Percentiles rank a stretch among this genome's conserved stretches.
Evolutionary conservation across 2,797 vertebrate species (phyloP).

Genomic region (Xyrichtys novacula): DNA sequence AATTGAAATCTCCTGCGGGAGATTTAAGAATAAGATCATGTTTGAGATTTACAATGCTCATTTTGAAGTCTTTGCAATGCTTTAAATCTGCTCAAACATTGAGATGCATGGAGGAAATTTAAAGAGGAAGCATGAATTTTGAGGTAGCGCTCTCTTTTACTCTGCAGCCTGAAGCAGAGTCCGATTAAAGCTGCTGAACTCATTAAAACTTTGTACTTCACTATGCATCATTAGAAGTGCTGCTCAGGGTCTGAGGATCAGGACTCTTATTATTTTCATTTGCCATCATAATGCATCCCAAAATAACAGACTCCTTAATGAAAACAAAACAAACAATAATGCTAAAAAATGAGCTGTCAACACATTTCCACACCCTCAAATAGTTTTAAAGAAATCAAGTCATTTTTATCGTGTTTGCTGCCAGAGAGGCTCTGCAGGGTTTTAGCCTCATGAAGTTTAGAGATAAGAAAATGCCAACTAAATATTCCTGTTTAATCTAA

Average conservation of each 20-base stretch:
- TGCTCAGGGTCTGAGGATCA: neutral
- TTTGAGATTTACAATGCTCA: neutral
- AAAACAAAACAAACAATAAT: neutral
- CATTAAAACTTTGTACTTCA: neutral
- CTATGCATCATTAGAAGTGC: neutral
- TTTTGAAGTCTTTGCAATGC: neutral
- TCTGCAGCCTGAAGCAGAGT: neutral
- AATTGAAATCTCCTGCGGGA: neutral
- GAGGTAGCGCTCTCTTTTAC: neutral
- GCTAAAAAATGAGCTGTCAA: neutral
- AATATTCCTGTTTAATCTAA: neutral
- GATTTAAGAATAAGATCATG: neutral
- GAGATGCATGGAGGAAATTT: neutral
- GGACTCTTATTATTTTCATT: neutral
- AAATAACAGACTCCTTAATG: neutral
- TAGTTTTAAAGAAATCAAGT: neutral
- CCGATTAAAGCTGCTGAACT: neutral
- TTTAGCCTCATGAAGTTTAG: neutral
- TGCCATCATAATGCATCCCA: neutral
- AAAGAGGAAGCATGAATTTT: neutral
- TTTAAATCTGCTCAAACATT: neutral
- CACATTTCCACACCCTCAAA: neutral
- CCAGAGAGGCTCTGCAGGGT: neutral
- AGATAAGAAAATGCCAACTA: slow-evolving; percentile 2
- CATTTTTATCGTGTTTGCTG: neutral